Evolutionary conservation across 1,140 invertebrate species (phyloP).

Genomic region (Alviniconcha marisindica): DNA sequence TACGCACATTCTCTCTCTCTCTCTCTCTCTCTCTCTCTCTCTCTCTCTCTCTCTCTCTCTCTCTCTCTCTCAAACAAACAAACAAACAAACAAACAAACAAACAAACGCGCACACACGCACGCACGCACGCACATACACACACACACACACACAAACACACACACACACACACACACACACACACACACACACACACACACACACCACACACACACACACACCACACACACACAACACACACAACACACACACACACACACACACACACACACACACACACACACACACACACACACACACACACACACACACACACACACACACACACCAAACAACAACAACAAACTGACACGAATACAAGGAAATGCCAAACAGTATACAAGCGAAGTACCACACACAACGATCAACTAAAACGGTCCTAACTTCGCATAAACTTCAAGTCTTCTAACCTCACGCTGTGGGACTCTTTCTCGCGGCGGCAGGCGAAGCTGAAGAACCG

Average conservation of each 20-base stretch:
- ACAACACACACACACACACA: neutral
- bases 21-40: neutral
- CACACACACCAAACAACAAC: neutral
- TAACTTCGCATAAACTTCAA: too few relatives aligned
- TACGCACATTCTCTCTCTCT: neutral
- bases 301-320: neutral
- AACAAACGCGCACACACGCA: too few relatives aligned
- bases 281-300: neutral
- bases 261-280: neutral
- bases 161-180: too few relatives aligned
- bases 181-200: too few relatives aligned
- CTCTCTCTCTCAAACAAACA: neutral
- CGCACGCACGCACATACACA: too few relatives aligned
- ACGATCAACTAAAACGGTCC: too few relatives aligned
- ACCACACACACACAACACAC: neutral
- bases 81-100: too few relatives aligned
- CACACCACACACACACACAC: neutral
- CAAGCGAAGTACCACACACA: too few relatives aligned
- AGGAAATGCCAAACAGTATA: too few relatives aligned
- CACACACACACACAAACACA: too few relatives aligned
- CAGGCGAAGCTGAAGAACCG: constrained; percentile 70
- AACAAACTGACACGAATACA: too few relatives aligned
- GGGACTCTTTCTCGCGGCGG: neutral
- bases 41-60: neutral
- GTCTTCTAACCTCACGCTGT: too few relatives aligned